Evolutionary conservation across 2,888 invertebrate species (phyloP), one percentile per base, ranked within the genome.

Genomic region (Pasiphila rectangulata): DNA sequence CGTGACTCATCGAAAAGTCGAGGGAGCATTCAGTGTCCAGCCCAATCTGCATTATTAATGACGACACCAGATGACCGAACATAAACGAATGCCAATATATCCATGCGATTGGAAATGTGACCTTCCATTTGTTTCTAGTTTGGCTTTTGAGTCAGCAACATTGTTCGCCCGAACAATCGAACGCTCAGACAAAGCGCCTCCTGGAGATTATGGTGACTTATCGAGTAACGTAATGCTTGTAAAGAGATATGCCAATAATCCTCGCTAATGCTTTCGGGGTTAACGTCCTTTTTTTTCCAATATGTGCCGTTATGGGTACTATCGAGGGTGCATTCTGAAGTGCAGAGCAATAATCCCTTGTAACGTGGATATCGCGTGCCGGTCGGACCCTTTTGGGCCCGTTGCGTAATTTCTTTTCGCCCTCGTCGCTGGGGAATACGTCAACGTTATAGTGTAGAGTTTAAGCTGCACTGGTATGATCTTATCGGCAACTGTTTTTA

Each of bases 231-330:
- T 79, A 77, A 82, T 75, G 79, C 73, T 67, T 73, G 75, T 80
- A 72, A 82, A 80, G 72, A 74, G 79, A 82, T 79, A 81, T 79
- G 68, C 71, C 79, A 78, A 79, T 85, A 83, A 85, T 83, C 81
- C 77, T 57, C 57, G 65, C 64, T 79, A 79, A 83, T 78, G 73
- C 69, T 65, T 52, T 63, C 61, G 75, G 83, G 82, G 79, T 74
- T 70, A 53, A 53, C 39, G 53, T 71, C 68, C 76, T 72, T 75
- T 77, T 78, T 72, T 70, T 68, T 72, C 67, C 75, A 71, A 79
- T 76, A 77, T 76, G 67, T 72, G 68, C 61, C 67, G 63, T 59
- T 67, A 67, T 63, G 56, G n/a, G 54, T 61, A 65, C 59, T 61
- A 61, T 61, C 59, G 78, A 67, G 84, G 84, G 85, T 85, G 84